These are phyloP conservation scores for Tenualosa thibaudeaui DNA, from an alignment of 2,797 vertebrate genomes.

Conservation along the genomic window DNA sequence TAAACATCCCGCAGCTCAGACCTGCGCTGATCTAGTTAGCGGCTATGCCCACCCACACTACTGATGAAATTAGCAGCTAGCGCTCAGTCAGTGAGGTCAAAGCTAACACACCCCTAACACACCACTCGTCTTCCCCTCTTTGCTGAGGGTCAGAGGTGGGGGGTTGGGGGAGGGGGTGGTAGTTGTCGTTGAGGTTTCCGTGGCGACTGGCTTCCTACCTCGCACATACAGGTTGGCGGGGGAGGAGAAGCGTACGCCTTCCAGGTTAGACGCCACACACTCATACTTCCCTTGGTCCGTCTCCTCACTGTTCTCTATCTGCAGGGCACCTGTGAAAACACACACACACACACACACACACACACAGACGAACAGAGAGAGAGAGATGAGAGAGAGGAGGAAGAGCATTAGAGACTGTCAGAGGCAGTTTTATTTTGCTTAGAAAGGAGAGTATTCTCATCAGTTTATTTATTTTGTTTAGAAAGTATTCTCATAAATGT, in stretches of 20 bases:
- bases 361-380: conserved; percentile 59
- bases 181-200: conserved; percentile 50
- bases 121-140: neutral
- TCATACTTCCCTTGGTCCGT: conserved; percentile 99
- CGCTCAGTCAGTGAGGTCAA: neutral
- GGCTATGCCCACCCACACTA: neutral
- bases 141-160: neutral
- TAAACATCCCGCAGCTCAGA: neutral
- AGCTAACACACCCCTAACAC: neutral
- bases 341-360: conserved; percentile 31
- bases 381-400: conserved; percentile 51
- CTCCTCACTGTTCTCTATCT: conserved; percentile 99
- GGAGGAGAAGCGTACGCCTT: conserved; percentile 96
- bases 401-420: conserved; percentile 25
- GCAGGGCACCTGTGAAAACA: conserved; percentile 87
- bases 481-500: neutral
- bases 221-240: conserved; percentile 99
- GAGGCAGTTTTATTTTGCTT: neutral
- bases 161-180: neutral
- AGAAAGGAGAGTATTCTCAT: conserved; percentile 8
- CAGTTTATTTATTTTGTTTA: neutral
- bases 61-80: neutral
- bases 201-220: conserved; percentile 91
- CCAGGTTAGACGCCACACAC: conserved; percentile 96
- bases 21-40: neutral